A percentile compares a stretch with the other conserved stretches of the same genome.
phyloP scores from a whole-genome alignment of 2,888 invertebrate genomes.

The Autographa gamma region DNA sequence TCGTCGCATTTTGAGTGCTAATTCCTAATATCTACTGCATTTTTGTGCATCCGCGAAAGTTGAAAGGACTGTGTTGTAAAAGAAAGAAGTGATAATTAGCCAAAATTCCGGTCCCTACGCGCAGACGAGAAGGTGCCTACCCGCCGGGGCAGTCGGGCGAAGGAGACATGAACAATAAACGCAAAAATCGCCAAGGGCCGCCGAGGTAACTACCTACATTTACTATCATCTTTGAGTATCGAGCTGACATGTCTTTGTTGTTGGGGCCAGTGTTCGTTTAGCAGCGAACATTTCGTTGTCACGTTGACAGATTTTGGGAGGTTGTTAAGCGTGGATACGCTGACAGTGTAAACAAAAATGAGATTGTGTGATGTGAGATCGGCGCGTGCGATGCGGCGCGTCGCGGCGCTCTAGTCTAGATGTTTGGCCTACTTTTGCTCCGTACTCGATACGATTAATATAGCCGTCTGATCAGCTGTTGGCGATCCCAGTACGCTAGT shows the following conservation, averaged over 20 bases:
- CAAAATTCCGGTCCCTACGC: conserved; percentile 96
- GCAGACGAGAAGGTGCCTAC: conserved; percentile 94
- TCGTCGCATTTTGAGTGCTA: conserved; percentile 86
- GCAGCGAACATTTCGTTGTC: conserved; percentile 78
- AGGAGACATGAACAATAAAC: conserved; percentile 94
- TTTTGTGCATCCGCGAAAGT: conserved; percentile 89
- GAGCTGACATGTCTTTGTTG: conserved; percentile 86
- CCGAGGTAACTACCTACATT: conserved; percentile 90
- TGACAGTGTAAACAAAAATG: conserved; percentile 82
- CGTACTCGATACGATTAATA: conserved; percentile 85
- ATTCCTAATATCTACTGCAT: conserved; percentile 88
- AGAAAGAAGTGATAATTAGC: conserved; percentile 88
- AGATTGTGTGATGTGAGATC: conserved; percentile 69
- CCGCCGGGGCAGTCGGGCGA: conserved; percentile 91
- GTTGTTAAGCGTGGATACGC: conserved; percentile 68
- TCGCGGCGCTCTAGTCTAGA: conserved; percentile 77
- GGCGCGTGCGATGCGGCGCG: conserved; percentile 74
- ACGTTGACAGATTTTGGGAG: conserved; percentile 75
- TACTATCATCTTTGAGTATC: conserved; percentile 75
- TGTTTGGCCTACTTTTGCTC: conserved; percentile 87
- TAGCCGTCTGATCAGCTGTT: conserved; percentile 88
- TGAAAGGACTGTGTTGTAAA: conserved; percentile 89
- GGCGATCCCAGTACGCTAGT: conserved; percentile 73
- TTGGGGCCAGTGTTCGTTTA: conserved; percentile 71
- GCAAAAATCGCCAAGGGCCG: conserved; percentile 94